Percentiles rank a stretch among this genome's conserved stretches.
phyloP scores from a whole-genome alignment of 2,888 invertebrate genomes.

The Lamellibrachia columna region DNA sequence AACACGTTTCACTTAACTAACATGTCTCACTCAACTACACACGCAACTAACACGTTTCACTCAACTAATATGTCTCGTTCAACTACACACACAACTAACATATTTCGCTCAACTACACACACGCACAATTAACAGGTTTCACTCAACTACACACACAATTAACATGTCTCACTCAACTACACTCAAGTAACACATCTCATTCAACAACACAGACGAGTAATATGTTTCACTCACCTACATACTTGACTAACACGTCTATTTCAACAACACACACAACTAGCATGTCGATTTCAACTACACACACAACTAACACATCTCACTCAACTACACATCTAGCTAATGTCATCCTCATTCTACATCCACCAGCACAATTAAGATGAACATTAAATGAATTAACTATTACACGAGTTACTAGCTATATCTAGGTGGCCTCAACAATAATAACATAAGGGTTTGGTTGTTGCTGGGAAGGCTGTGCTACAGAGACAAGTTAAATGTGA shows the following conservation, averaged over 20 bases:
- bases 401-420: too few relatives aligned
- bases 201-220: not conserved
- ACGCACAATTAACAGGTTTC: not conserved
- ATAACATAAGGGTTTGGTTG: too few relatives aligned
- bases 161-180: conserved; percentile 18
- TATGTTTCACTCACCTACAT: not conserved
- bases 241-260: not conserved
- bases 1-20: not conserved
- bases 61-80: not conserved
- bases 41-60: too few relatives aligned
- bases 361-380: too few relatives aligned
- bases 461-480: too few relatives aligned
- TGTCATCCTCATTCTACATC: too few relatives aligned
- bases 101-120: too few relatives aligned
- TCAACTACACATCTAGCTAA: not conserved
- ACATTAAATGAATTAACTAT: too few relatives aligned
- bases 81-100: not conserved
- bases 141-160: not conserved
- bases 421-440: too few relatives aligned
- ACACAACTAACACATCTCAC: not conserved
- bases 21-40: not conserved
- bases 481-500: too few relatives aligned
- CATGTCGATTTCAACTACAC: not conserved
- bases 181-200: not conserved
- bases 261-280: not conserved